Evolutionary conservation across 2,113 vertebrate species (phyloP).

Genomic region (Coregonus clupeaformis): DNA sequence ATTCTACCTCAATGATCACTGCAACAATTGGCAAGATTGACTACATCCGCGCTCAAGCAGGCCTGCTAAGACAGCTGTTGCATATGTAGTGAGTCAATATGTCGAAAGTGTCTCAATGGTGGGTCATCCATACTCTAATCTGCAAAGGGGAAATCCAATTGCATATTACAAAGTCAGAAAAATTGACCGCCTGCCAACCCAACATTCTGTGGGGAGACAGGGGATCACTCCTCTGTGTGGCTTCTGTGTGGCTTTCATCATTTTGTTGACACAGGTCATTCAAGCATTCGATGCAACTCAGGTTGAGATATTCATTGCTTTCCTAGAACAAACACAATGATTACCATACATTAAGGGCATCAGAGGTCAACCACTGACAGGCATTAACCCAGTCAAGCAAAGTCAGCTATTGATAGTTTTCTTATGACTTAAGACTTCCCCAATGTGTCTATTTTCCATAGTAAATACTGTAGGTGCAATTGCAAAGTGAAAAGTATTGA

Average conservation of each 20-base stretch:
- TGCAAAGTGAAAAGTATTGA: not conserved
- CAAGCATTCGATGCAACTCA: constrained; percentile 36
- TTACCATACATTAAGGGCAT: constrained; percentile 25
- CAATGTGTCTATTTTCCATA: not conserved
- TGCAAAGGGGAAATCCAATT: constrained; percentile 53
- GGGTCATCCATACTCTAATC: constrained; percentile 56
- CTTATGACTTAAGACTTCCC: not conserved
- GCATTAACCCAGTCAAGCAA: constrained; percentile 33
- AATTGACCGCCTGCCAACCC: constrained; percentile 50
- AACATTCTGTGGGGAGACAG: constrained; percentile 45
- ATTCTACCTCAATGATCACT: constrained; percentile 42
- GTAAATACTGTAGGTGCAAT: not conserved
- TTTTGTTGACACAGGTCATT: constrained; percentile 42
- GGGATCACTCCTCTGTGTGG: constrained; percentile 41
- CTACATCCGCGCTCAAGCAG: not conserved
- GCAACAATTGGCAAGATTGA: constrained; percentile 20
- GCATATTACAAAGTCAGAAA: constrained; percentile 55
- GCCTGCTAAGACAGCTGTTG: constrained; percentile 45
- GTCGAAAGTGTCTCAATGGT: constrained; percentile 47
- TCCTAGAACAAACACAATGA: constrained; percentile 43
- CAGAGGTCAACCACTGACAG: constrained; percentile 26
- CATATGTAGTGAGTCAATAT: constrained; percentile 57
- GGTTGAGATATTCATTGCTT: constrained; percentile 45
- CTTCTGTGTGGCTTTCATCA: constrained; percentile 59
- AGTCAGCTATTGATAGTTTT: constrained; percentile 30